These are phyloP conservation scores for Steinernema feltiae DNA, from an alignment of 1,140 invertebrate genomes.

Conservation along the genomic window DNA sequence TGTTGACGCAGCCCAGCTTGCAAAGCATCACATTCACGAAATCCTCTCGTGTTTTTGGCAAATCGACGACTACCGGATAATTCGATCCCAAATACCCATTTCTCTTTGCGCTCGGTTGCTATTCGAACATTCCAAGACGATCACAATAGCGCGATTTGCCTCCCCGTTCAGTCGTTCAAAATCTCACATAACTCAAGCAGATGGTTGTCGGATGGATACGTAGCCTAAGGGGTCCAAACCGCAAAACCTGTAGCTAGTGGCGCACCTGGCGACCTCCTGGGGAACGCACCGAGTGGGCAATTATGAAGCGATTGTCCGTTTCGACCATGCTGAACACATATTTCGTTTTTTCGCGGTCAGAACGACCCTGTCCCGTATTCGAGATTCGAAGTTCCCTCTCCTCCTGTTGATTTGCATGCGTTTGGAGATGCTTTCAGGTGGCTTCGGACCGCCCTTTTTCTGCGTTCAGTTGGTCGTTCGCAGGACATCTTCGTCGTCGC, in stretches of 20 bases:
- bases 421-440: background rate
- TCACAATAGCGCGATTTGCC: too few relatives aligned
- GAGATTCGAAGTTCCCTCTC: background rate
- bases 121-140: too few relatives aligned
- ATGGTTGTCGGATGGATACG: background rate
- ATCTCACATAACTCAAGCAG: background rate
- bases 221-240: background rate
- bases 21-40: background rate
- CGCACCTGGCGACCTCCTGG: constrained; percentile 7
- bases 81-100: too few relatives aligned
- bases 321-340: background rate
- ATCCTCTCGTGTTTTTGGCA: too few relatives aligned
- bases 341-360: background rate
- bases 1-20: too few relatives aligned
- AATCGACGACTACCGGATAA: too few relatives aligned
- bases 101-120: too few relatives aligned
- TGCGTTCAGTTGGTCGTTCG: background rate
- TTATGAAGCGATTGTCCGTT: background rate
- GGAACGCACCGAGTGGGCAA: background rate
- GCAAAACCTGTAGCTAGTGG: background rate
- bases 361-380: background rate
- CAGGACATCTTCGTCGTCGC: background rate
- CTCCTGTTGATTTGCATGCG: background rate
- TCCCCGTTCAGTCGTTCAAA: too few relatives aligned
- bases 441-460: background rate